Percentiles rank a stretch among this genome's conserved stretches.
These are phyloP conservation scores for Hemiprocne comata DNA, from an alignment of 2,113 vertebrate genomes.

Conservation along the genomic window DNA sequence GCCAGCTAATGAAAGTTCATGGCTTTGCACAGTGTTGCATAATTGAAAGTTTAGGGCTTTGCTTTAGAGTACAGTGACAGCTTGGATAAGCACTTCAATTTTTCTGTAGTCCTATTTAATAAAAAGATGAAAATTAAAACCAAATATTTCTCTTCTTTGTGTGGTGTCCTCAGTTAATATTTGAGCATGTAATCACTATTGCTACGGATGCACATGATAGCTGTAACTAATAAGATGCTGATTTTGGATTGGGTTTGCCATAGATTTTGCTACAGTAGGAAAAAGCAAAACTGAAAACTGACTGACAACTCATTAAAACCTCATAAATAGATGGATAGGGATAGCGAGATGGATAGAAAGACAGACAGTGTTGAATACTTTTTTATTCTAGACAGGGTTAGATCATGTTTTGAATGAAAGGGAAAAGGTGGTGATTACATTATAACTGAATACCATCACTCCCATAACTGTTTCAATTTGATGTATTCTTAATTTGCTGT, in stretches of 20 bases:
- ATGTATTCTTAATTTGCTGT: background rate
- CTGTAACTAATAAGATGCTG: background rate
- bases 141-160: background rate
- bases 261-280: background rate
- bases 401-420: background rate
- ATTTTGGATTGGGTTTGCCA: background rate
- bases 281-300: background rate
- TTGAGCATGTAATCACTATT: background rate
- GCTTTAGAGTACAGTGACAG: background rate
- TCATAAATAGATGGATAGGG: background rate
- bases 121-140: background rate
- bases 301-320: background rate
- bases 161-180: background rate
- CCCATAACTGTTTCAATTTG: background rate
- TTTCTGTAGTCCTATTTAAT: background rate
- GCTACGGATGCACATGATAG: background rate
- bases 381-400: background rate
- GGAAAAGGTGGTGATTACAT: background rate
- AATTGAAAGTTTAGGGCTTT: background rate
- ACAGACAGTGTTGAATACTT: background rate
- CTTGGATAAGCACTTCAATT: background rate
- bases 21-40: background rate
- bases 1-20: background rate
- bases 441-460: background rate
- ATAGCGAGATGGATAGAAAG: background rate